These are phyloP conservation scores for Ficedula albicollis DNA, from an alignment of 2,797 vertebrate species.

Conservation along the genomic window DNA sequence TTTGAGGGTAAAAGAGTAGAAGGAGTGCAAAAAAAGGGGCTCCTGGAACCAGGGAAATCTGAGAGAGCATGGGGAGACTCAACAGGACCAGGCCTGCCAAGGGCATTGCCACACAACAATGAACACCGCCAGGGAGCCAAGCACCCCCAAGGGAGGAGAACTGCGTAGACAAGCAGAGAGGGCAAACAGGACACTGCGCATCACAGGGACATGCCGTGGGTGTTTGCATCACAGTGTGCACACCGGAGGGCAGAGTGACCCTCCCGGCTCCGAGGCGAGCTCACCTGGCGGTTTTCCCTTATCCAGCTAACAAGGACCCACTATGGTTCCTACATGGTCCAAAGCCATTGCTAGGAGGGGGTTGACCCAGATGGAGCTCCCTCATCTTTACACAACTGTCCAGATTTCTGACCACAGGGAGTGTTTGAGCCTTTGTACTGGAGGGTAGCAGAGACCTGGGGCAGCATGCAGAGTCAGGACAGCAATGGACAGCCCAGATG, in stretches of 20 bases:
- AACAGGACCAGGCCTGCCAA: neutral
- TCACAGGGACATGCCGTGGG: neutral
- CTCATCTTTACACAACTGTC: neutral
- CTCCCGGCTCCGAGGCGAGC: accelerated
- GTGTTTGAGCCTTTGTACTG: neutral
- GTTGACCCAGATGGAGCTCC: neutral
- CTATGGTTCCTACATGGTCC: accelerated
- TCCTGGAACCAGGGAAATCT: neutral
- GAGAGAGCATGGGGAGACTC: neutral
- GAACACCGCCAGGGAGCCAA: neutral
- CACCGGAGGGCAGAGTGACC: accelerated
- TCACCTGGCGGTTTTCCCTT: neutral
- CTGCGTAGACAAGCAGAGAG: neutral
- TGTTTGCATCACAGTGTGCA: neutral
- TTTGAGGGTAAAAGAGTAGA: neutral
- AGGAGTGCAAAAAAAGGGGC: accelerated
- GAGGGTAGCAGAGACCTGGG: neutral
- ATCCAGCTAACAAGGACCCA: neutral
- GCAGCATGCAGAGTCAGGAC: neutral
- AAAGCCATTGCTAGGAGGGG: neutral
- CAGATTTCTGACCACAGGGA: neutral
- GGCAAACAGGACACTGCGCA: neutral
- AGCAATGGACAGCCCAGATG: too few species aligned
- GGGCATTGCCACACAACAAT: too few species aligned
- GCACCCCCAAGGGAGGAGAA: neutral